Evolutionary conservation across 2,797 vertebrate genomes (phyloP).

Genomic region (Balearica regulorum): DNA sequence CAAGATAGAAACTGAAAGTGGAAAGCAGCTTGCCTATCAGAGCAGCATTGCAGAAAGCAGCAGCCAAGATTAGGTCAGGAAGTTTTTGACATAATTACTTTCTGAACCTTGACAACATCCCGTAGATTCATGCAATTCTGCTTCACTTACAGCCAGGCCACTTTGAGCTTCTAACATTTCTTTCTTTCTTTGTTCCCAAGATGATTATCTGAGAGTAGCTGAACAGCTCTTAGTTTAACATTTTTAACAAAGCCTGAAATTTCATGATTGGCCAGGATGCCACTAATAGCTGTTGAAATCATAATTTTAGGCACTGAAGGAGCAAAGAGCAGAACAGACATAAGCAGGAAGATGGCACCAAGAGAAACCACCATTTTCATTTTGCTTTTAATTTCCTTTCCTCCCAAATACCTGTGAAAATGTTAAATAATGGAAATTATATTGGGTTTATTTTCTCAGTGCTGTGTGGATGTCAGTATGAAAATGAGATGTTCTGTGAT

Average conservation of each 20-base stretch:
- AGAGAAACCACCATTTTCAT: not conserved
- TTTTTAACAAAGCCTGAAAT: conserved; percentile 4
- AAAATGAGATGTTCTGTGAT: not conserved
- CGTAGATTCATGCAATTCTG: conserved; percentile 47
- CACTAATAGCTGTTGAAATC: not conserved
- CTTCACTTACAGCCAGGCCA: conserved; percentile 52
- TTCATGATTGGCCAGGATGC: not conserved
- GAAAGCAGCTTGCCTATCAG: conserved; percentile 39
- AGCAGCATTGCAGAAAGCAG: conserved; percentile 54
- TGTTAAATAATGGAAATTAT: not conserved
- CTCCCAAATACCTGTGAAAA: not conserved
- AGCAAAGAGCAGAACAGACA: conserved; percentile 10
- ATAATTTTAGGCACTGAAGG: not conserved
- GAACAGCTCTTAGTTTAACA: not conserved
- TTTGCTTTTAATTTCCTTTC: not conserved
- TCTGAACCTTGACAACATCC: conserved; percentile 12
- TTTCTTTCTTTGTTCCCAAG: not conserved
- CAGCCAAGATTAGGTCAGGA: conserved; percentile 52
- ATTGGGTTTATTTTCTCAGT: not conserved
- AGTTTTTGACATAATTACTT: conserved; percentile 14
- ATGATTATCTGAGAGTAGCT: not conserved
- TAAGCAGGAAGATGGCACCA: not conserved
- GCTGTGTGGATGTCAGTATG: not conserved
- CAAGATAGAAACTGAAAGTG: conserved; percentile 16
- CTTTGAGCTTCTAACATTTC: not conserved